Conservation (phyloP, 2,113 vertebrate species). For the Poecilia latipinna region DNA sequence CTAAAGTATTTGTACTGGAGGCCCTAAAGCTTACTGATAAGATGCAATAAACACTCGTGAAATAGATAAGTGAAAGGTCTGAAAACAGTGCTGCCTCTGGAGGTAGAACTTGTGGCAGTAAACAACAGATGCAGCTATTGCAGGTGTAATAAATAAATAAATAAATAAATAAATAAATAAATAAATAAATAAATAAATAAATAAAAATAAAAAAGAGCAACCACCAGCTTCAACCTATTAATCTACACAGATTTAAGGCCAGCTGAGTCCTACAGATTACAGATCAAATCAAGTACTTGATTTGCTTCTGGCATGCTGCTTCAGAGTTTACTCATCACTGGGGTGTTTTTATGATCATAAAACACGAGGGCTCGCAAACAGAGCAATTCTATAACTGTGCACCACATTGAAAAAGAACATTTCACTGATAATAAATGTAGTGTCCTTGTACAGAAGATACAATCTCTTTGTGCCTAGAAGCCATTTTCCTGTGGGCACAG, state of each 20-base stretch:
- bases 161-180: no score
- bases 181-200: no score
- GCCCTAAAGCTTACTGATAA: not conserved
- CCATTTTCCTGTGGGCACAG: not conserved
- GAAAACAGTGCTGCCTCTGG: not conserved
- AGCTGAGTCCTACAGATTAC: slow-evolving; percentile 30
- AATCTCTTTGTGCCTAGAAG: not conserved
- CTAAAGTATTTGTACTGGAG: not conserved
- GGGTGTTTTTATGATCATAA: slow-evolving; percentile 1
- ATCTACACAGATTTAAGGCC: slow-evolving; percentile 27
- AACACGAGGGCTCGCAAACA: not conserved
- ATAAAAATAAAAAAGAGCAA: no score
- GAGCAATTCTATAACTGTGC: not conserved
- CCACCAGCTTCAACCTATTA: slow-evolving; percentile 8
- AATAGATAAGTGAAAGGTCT: not conserved
- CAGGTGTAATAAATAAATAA: not conserved
- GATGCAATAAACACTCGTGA: not conserved
- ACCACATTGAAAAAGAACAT: not conserved
- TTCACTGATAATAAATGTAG: not conserved
- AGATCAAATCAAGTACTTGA: slow-evolving; percentile 30
- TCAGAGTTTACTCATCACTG: slow-evolving; percentile 1
- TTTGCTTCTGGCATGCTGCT: slow-evolving; percentile 17
- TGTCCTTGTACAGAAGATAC: not conserved
- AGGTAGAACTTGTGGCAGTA: not conserved
- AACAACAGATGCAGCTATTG: not conserved